These are phyloP conservation scores for Diachrysia chrysitis DNA, from an alignment of 2,888 invertebrate species.

Conservation along the genomic window DNA sequence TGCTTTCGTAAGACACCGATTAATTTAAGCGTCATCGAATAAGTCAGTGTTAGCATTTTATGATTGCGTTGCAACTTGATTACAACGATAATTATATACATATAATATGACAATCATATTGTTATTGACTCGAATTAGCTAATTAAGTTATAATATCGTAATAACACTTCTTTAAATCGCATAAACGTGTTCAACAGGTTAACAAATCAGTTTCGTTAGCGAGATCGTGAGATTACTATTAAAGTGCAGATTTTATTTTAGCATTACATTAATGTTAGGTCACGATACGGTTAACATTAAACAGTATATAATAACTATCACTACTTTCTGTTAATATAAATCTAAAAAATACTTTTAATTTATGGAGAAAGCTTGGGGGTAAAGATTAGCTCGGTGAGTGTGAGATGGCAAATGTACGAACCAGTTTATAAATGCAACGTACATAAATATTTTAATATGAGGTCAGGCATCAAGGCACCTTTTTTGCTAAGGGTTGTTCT, in stretches of 20 bases:
- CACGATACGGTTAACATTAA: conserved; percentile 32
- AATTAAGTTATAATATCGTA: conserved; percentile 29
- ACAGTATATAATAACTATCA: conserved; percentile 24
- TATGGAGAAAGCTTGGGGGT: background rate
- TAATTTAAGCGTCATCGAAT: background rate
- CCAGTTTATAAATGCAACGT: background rate
- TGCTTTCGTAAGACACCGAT: conserved; percentile 13
- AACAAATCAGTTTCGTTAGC: conserved; percentile 36
- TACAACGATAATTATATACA: too few species aligned
- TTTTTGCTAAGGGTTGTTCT: conserved; percentile 9
- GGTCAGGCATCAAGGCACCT: conserved; percentile 14
- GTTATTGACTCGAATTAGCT: conserved; percentile 13
- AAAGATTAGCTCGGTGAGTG: background rate
- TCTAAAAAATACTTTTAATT: background rate
- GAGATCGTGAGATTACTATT: conserved; percentile 31
- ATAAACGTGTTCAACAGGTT: conserved; percentile 27
- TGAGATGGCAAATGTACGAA: too few species aligned
- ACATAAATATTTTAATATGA: conserved; percentile 13
- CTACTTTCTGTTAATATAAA: conserved; percentile 6
- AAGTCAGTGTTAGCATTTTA: background rate
- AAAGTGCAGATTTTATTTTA: conserved; percentile 34
- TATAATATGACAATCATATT: background rate
- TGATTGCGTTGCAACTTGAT: background rate
- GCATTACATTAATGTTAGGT: conserved; percentile 23
- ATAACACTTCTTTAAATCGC: conserved; percentile 25